These are phyloP conservation scores for Athalia rosae DNA, from an alignment of 2,888 invertebrate species.

Conservation along the genomic window DNA sequence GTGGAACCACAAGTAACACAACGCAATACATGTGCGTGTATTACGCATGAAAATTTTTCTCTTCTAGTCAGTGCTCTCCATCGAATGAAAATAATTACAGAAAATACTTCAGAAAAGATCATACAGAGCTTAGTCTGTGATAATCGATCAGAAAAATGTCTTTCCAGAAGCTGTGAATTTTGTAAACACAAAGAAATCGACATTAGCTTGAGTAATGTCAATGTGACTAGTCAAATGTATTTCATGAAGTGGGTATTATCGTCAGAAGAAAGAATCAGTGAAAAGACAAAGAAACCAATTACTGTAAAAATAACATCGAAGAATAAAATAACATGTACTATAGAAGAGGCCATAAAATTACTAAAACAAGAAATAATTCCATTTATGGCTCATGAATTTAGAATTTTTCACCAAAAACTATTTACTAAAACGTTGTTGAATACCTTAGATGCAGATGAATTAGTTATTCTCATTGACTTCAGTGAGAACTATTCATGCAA, in stretches of 20 bases:
- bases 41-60: conserved; percentile 31
- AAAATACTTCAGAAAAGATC: conserved; percentile 25
- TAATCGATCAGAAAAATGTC: conserved; percentile 34
- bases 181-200: neutral
- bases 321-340: no score
- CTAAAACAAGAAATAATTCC: no score
- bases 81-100: conserved; percentile 12
- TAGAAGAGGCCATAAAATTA: no score
- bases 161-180: neutral
- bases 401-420: no score
- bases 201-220: neutral
- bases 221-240: neutral
- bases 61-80: conserved; percentile 5
- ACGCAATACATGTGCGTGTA: neutral
- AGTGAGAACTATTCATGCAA: conserved; percentile 66
- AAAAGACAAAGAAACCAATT: no score
- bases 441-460: no score
- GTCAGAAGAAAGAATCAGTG: no score
- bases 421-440: no score
- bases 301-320: no score
- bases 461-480: conserved; percentile 64
- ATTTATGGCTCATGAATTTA: no score
- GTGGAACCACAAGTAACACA: neutral
- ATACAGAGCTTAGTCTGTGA: conserved; percentile 4
- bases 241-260: neutral